phyloP scores from a whole-genome alignment of 2,797 vertebrate species.

The Sparus aurata region DNA sequence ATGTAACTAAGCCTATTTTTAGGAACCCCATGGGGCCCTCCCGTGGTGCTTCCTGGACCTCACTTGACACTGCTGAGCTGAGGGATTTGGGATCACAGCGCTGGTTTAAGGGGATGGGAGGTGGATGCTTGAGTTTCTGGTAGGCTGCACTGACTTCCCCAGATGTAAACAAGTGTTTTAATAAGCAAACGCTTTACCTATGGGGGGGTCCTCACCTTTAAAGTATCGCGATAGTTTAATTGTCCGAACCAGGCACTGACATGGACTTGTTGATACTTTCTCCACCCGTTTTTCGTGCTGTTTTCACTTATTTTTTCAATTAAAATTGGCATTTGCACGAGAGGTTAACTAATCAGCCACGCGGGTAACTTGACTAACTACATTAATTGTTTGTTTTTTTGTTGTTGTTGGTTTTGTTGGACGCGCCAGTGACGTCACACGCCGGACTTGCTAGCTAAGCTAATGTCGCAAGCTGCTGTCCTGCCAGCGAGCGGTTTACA shows the following conservation, averaged over 20 bases:
- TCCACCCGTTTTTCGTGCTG: neutral
- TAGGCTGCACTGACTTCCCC: neutral
- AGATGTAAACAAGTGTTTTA: neutral
- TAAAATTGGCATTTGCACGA: neutral
- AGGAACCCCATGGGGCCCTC: conserved; percentile 5
- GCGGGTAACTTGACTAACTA: neutral
- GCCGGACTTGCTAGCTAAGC: too few species aligned
- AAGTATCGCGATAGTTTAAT: conserved; percentile 5
- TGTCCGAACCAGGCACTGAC: neutral
- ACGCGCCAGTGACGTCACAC: conserved; percentile 31
- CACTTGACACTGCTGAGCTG: conserved; percentile 12
- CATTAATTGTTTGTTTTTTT: neutral
- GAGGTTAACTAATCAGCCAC: neutral
- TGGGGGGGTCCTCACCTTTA: neutral
- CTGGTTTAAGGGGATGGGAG: conserved; percentile 19
- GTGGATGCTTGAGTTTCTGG: conserved; percentile 39
- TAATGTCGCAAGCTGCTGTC: too few species aligned
- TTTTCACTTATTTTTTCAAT: neutral
- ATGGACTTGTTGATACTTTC: neutral
- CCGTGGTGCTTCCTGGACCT: conserved; percentile 20
- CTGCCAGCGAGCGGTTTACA: neutral
- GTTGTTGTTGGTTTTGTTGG: neutral
- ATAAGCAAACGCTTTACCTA: neutral
- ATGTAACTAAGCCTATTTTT: conserved; percentile 26
- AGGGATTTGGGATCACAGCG: conserved; percentile 37